Base-by-base conservation (phyloP, 2,113 vertebrate species). In the Delphinus delphis region DNA sequence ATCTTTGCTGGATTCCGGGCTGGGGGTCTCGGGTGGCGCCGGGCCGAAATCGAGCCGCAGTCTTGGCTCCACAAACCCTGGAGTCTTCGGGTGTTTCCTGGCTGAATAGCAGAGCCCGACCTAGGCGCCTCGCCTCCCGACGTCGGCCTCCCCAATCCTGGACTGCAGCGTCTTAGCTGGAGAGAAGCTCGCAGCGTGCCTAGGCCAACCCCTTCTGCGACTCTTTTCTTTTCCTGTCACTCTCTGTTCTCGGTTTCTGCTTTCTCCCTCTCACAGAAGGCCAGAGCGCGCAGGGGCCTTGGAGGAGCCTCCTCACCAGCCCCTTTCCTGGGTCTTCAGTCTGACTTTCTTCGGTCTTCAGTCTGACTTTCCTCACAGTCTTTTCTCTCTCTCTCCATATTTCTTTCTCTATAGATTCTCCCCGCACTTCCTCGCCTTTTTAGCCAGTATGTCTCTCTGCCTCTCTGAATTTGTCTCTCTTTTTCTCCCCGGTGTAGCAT, bases 221-320 rank as follows among this genome's bases (percentile, higher is more conserved):
- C 67, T 82, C 90, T 87, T 93, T 96, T 74, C 62, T 95, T 89
- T 94, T 80, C 83, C 93, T 93, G 93, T 94, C 96, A 87, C 83
- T 93, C 90, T 82, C 86, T 67, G 67, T 87, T 88, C 91, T 85
- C 25, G 33, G 86, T 92, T 91, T 91, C 89, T 80, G 95, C 93
- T 91, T 96, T 87, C 95, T 95, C 91, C 15, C 47, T 67, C 90
- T 81, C 33, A 62, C 53, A 65, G 68, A 94, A 91, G n/a, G 95
- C 93, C 88, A 2, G 63, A 36, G 87, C 31, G 5, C 36, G 15
- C 28, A 13, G 79, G 55, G 11, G 18, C 74, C 88, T 79, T 26
- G 55, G 63, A 28, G 89, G 10, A 68, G 86, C 62, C 36, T 87
- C 26, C 2, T 33, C 74, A 28, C 38, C 76, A 63, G 77, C 62